These are phyloP conservation scores for Agriopis leucophaearia DNA, from an alignment of 2,888 invertebrate genomes.

Conservation along the genomic window DNA sequence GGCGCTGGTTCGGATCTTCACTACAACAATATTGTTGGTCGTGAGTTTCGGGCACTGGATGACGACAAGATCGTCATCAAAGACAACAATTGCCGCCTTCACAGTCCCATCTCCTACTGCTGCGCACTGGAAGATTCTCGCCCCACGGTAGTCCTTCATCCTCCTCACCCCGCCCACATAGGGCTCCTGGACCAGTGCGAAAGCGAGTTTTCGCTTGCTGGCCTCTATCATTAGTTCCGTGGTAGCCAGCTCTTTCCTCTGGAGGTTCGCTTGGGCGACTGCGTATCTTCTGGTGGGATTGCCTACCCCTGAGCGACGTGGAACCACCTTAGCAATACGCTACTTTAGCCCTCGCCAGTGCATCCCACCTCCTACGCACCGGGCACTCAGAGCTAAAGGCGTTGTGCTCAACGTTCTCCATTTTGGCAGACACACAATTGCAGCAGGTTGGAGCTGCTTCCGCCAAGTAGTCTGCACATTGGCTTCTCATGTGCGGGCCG, in stretches of 20 bases:
- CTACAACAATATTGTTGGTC: conserved; percentile 32
- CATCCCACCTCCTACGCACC: background rate
- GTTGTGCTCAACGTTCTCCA: background rate
- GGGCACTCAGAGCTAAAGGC: conserved; percentile 1
- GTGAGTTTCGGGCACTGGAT: conserved; percentile 6
- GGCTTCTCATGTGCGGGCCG: background rate
- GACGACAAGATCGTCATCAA: background rate
- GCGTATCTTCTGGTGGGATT: background rate
- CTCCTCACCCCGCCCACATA: background rate
- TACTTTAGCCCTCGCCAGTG: background rate
- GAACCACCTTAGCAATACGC: conserved; percentile 17
- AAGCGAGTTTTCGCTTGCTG: background rate
- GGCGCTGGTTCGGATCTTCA: conserved; percentile 30
- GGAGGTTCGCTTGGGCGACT: background rate
- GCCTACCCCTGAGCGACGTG: background rate
- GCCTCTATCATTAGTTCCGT: background rate
- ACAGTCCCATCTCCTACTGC: background rate
- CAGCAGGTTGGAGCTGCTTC: background rate
- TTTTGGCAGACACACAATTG: background rate
- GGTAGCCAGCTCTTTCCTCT: background rate
- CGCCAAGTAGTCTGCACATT: background rate
- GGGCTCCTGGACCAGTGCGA: conserved; percentile 1
- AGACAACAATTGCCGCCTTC: background rate
- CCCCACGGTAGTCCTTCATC: background rate
- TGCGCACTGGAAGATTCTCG: background rate